Conservation (phyloP, 2,888 invertebrate species). For the Scrobipalpa atriplicella region DNA sequence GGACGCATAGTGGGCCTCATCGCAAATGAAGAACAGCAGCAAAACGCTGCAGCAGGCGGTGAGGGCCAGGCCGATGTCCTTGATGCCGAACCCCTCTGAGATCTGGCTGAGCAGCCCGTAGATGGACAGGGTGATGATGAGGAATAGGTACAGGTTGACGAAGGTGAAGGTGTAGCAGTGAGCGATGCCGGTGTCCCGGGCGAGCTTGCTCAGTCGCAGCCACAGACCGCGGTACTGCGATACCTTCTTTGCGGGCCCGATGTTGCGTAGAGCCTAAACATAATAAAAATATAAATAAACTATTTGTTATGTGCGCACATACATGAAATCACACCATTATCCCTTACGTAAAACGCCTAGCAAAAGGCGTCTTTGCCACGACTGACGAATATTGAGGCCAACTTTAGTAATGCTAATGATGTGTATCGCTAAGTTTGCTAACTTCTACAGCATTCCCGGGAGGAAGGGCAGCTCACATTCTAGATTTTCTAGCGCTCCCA, state of each 20-base stretch:
- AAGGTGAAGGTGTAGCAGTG: slow-evolving; percentile 87
- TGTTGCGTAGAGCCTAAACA: slow-evolving; percentile 83
- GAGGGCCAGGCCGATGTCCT: slow-evolving; percentile 87
- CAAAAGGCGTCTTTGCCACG: no score
- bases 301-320: no score
- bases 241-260: slow-evolving; percentile 86
- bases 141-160: slow-evolving; percentile 86
- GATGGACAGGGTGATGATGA: slow-evolving; percentile 88
- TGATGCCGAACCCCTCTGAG: slow-evolving; percentile 87
- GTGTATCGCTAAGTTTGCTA: no score
- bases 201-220: slow-evolving; percentile 87
- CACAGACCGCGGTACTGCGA: slow-evolving; percentile 88
- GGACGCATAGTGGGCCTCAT: slow-evolving; percentile 88
- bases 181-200: slow-evolving; percentile 85
- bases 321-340: no score
- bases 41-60: slow-evolving; percentile 86
- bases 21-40: slow-evolving; percentile 87
- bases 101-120: slow-evolving; percentile 89
- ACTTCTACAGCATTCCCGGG: no score
- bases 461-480: no score
- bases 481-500: no score
- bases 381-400: no score
- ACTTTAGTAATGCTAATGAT: no score
- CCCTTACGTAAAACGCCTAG: no score
- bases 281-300: no score